These are phyloP conservation scores for Tipula confusa DNA, from an alignment of 2,888 invertebrate genomes.

Conservation along the genomic window DNA sequence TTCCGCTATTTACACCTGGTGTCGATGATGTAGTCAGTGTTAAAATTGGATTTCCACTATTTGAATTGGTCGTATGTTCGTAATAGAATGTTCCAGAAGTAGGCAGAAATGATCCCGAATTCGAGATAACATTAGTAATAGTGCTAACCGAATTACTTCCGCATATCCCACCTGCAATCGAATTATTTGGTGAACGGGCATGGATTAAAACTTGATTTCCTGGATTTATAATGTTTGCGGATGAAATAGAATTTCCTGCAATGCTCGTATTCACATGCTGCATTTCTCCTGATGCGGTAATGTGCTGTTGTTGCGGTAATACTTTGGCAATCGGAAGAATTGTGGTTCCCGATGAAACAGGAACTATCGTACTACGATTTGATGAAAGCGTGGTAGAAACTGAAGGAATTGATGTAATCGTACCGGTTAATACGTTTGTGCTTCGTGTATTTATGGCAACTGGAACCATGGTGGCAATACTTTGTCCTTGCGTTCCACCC, in stretches of 20 bases:
- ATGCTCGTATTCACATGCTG: conserved; percentile 30
- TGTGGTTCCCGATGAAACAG: conserved; percentile 33
- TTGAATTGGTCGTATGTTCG: conserved; percentile 37
- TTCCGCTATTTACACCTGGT: conserved; percentile 39
- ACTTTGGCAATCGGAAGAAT: conserved; percentile 48
- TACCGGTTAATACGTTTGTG: conserved; percentile 45
- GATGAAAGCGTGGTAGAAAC: conserved; percentile 36
- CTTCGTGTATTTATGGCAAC: conserved; percentile 44
- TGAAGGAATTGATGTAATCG: conserved; percentile 45
- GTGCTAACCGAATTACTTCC: conserved; percentile 36
- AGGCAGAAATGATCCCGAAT: conserved; percentile 39
- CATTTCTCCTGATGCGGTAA: conserved; percentile 20
- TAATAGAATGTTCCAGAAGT: conserved; percentile 48
- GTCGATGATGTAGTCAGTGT: conserved; percentile 46
- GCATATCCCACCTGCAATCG: conserved; percentile 34
- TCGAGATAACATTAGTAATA: conserved; percentile 36
- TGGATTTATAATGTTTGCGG: conserved; percentile 32
- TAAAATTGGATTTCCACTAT: background rate
- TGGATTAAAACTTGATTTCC: conserved; percentile 42
- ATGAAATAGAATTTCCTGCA: conserved; percentile 30
- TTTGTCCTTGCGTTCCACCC: conserved; percentile 27
- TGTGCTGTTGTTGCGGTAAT: conserved; percentile 42
- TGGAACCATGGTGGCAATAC: conserved; percentile 46
- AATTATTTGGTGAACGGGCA: conserved; percentile 39
- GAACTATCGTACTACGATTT: conserved; percentile 25